These are phyloP conservation scores for Ellobium chinense DNA, from an alignment of 2,888 invertebrate genomes.

Conservation along the genomic window DNA sequence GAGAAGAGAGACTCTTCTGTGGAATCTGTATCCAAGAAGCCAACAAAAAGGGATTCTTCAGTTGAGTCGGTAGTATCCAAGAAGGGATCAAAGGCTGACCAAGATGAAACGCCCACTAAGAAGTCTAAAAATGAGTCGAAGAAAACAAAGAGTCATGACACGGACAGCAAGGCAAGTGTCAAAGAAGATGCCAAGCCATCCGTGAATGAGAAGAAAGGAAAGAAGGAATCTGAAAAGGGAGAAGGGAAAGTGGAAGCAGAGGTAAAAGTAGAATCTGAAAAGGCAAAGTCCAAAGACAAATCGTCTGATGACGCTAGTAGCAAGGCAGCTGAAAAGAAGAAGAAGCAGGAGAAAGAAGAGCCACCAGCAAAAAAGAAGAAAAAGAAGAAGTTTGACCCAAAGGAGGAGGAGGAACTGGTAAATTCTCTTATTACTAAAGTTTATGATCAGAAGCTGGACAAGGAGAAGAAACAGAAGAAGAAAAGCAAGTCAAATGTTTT, in stretches of 20 bases:
- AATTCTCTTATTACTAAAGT: conserved; percentile 44
- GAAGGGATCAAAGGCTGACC: conserved; percentile 35
- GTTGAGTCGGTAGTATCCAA: conserved; percentile 29
- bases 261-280: conserved; percentile 12
- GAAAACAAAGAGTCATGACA: conserved; percentile 35
- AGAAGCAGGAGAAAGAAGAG: conserved; percentile 32
- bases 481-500: conserved; percentile 8
- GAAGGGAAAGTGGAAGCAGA: background rate
- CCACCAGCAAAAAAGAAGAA: conserved; percentile 39
- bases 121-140: conserved; percentile 39
- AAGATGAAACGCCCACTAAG: conserved; percentile 39
- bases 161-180: background rate
- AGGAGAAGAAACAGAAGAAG: conserved; percentile 32
- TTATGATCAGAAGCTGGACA: conserved; percentile 34
- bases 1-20: conserved; percentile 43
- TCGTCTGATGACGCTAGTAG: background rate
- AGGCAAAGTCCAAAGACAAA: background rate
- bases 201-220: background rate
- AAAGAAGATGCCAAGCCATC: conserved; percentile 2
- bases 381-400: conserved; percentile 44
- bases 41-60: conserved; percentile 34
- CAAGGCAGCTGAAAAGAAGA: conserved; percentile 17
- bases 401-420: conserved; percentile 37
- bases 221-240: background rate
- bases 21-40: conserved; percentile 46